Conservation (phyloP, 2,888 invertebrate species). For the Bembecia ichneumoniformis region DNA sequence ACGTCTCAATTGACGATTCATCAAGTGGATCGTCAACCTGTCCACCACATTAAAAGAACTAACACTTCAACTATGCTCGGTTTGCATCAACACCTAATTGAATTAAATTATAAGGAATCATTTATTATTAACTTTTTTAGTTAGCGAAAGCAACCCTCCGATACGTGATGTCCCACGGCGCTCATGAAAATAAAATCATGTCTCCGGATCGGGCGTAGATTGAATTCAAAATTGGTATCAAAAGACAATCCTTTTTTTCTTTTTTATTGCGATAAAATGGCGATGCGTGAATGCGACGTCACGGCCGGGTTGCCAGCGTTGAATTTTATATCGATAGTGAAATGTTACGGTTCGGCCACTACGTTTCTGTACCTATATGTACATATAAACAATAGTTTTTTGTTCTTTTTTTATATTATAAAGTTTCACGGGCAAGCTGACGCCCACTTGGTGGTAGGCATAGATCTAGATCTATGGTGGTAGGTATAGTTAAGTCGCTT, state of each 20-base stretch:
- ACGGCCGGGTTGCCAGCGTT: conserved; percentile 44
- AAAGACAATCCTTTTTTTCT: conserved; percentile 61
- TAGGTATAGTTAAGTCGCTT: no score
- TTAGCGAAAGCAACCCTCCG: conserved; percentile 29
- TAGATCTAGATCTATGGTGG: no score
- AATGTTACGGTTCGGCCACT: conserved; percentile 4
- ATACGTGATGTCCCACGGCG: conserved; percentile 40
- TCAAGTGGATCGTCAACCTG: no score
- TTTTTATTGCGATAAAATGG: conserved; percentile 55
- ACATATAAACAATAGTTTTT: no score
- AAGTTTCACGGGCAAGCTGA: no score
- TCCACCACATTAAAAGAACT: no score
- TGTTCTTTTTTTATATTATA: no score
- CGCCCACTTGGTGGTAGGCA: no score
- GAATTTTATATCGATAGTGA: conserved; percentile 52
- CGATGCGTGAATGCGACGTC: conserved; percentile 31
- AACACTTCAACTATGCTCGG: no score
- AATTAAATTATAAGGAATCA: not conserved
- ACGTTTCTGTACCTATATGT: no score
- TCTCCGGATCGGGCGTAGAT: conserved; percentile 56
- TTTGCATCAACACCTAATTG: no score
- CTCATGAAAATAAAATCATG: conserved; percentile 72
- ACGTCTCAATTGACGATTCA: no score
- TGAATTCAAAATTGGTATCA: conserved; percentile 70
- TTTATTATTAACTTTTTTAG: conserved; percentile 45